These are phyloP conservation scores for Tyto alba DNA, from an alignment of 2,113 vertebrate genomes.

Conservation along the genomic window DNA sequence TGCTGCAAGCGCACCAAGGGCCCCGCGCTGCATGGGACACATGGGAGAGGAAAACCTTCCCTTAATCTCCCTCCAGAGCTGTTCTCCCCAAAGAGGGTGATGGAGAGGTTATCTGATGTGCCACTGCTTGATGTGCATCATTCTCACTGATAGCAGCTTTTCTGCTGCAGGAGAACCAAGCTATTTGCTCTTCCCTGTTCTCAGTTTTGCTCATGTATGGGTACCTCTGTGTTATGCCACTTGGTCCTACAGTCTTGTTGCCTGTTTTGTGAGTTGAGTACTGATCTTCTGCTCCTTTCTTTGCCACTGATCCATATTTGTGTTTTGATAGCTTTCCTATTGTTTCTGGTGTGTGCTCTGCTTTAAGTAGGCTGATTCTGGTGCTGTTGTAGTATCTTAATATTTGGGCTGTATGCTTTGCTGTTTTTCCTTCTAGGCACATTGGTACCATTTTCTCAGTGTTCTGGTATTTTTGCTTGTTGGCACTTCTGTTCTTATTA, in stretches of 20 bases:
- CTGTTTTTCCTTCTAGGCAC: background rate
- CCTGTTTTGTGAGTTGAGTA: background rate
- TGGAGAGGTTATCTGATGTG: background rate
- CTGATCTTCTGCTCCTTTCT: background rate
- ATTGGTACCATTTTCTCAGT: background rate
- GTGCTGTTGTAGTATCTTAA: background rate
- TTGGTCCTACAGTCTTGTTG: background rate
- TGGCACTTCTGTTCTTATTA: background rate
- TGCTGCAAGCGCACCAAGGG: background rate
- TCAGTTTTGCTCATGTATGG: accelerated
- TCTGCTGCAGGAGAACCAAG: background rate
- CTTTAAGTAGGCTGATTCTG: background rate
- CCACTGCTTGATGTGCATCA: accelerated
- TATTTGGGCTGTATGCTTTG: background rate
- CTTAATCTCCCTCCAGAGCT: background rate
- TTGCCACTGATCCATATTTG: background rate
- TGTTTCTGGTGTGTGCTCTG: background rate
- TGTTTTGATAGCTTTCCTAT: background rate
- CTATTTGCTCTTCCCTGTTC: background rate
- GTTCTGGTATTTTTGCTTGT: background rate
- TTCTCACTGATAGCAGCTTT: background rate
- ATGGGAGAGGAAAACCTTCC: background rate
- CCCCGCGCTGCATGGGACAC: accelerated
- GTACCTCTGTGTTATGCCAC: background rate
- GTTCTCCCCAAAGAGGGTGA: background rate